Evolutionary conservation across 2,888 invertebrate genomes (phyloP), one percentile per base, ranked within the genome.

Genomic region (Poecilobothrus nobilitatus): DNA sequence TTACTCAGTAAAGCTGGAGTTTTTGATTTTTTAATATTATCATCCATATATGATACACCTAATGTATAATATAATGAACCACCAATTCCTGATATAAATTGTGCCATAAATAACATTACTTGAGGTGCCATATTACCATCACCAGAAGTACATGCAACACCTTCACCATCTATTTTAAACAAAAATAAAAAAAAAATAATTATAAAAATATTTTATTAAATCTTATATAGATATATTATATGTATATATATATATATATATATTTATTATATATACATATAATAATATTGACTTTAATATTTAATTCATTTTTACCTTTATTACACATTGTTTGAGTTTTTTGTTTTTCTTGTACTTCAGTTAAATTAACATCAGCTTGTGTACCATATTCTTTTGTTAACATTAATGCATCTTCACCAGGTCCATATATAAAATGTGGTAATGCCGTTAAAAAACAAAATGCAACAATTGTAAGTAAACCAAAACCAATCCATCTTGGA

Each of bases 1-100:
- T 84, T 79, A 87, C 89, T 89, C 70, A 90, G 83, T 63, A 89
- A 79, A 2, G 87, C 86, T n/a, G 90, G 89, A 1, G 89, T 89
- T 76, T 88, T 89, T 5, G 89, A 88, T 76, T 88, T 88, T 74
- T 88, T 87, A n/a, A 89, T 87, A 75, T 90, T 90, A 75, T 90
- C 90, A 76, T 90, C 90, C 88, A 90, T 88, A 76, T 90, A 90
- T 1, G 89, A 85, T 0, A 89, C 86, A 4, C 90, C 90, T 18
- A 90, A 82, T 0, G 88, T 88, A 74, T 87, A 88, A 76, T 88
- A 89, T 0, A 90, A 80, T 1, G 88, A 87, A 53, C 88, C 88
- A 27, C 90, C 90, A 63, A 90, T 85, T 1, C 90, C 90, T 2
- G 89, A 88, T 64, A 91, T 86, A 69, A 90, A 84, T 77, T 90